phyloP scores from a whole-genome alignment of 2,113 vertebrate species.

The Hippolais icterina region DNA sequence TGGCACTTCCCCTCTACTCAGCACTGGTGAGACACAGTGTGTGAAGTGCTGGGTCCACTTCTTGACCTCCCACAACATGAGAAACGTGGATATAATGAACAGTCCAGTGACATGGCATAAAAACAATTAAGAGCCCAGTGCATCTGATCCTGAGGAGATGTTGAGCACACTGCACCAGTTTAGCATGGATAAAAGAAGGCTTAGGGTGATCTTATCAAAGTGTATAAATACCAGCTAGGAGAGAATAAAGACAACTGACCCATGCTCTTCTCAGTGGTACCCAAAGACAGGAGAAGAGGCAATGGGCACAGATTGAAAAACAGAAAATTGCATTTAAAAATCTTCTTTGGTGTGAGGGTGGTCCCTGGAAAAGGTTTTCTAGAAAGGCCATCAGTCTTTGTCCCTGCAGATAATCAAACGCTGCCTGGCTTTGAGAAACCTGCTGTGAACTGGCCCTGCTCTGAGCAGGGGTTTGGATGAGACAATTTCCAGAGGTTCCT shows the following conservation, averaged over 20 bases:
- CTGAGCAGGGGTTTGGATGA: not conserved
- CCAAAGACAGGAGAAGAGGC: not conserved
- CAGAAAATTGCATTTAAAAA: not conserved
- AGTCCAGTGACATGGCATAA: not conserved
- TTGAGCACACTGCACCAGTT: not conserved
- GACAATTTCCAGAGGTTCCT: not conserved
- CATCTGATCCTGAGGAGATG: not conserved
- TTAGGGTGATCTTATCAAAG: not conserved
- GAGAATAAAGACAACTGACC: not conserved
- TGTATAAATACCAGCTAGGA: not conserved
- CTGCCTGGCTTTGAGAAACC: not conserved
- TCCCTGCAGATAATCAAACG: not conserved
- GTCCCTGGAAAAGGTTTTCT: not conserved
- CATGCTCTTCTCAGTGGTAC: not conserved
- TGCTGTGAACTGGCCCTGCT: not conserved
- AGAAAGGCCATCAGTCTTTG: not conserved
- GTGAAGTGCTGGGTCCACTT: not conserved
- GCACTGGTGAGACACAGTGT: not conserved
- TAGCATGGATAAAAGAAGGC: not conserved
- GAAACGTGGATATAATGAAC: not conserved
- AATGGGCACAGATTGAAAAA: not conserved
- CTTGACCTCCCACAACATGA: not conserved
- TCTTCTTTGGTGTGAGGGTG: not conserved
- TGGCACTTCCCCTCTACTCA: not conserved
- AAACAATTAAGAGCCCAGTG: fast-evolving